phyloP scores from a whole-genome alignment of 2,113 vertebrate genomes.

The Malurus elegans region DNA sequence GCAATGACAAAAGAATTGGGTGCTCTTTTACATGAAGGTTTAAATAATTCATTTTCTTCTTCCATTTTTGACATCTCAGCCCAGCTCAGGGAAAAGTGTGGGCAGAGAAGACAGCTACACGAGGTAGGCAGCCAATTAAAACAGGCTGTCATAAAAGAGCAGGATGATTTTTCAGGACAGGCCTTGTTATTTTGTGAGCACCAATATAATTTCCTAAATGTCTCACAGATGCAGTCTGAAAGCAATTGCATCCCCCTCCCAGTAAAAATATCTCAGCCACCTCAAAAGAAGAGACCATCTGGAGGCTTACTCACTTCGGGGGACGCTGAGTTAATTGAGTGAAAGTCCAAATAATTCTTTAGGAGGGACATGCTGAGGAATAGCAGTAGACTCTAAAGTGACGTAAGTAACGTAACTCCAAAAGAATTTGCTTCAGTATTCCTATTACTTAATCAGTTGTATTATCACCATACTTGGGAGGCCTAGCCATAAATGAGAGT shows the following conservation, averaged over 20 bases:
- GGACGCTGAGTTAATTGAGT: conserved; percentile 44
- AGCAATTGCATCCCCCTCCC: conserved; percentile 21
- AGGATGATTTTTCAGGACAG: conserved; percentile 54
- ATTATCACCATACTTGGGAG: not conserved
- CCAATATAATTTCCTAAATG: conserved; percentile 61
- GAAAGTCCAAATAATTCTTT: conserved; percentile 41
- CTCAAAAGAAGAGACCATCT: conserved; percentile 58
- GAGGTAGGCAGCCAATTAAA: conserved; percentile 44
- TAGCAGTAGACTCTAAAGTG: not conserved
- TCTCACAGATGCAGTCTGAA: conserved; percentile 62
- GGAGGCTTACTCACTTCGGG: conserved; percentile 34
- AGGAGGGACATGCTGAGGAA: not conserved
- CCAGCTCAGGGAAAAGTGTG: conserved; percentile 20
- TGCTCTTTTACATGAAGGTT: not conserved
- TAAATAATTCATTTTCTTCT: conserved; percentile 41
- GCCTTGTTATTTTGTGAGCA: conserved; percentile 29
- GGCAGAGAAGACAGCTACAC: conserved; percentile 35
- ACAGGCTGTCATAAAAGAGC: conserved; percentile 36
- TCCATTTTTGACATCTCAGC: conserved; percentile 39
- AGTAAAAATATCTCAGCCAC: conserved; percentile 47
- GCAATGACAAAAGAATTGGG: not conserved
- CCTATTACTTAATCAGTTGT: not conserved
- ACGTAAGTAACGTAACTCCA: not conserved
- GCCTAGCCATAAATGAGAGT: not conserved
- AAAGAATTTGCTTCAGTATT: not conserved